Percentiles rank a stretch among this genome's conserved stretches.
phyloP scores from a whole-genome alignment of 1,140 invertebrate genomes.

The Homarus americanus region DNA sequence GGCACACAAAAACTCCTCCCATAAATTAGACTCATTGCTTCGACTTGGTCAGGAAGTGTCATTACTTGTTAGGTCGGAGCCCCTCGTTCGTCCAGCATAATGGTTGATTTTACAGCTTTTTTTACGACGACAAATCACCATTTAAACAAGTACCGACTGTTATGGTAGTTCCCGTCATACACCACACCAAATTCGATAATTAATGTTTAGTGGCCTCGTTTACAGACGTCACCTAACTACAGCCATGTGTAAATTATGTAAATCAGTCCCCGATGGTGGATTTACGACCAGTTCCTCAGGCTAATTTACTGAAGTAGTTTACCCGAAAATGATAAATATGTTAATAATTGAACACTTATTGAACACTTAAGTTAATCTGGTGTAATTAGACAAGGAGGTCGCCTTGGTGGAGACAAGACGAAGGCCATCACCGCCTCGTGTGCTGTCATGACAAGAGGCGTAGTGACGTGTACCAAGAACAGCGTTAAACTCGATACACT shows the following conservation, averaged over 20 bases:
- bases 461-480: no score
- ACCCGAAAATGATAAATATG: slow-evolving; percentile 50
- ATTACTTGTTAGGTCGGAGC: background rate
- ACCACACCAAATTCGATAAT: slow-evolving; percentile 48
- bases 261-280: slow-evolving; percentile 28
- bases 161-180: slow-evolving; percentile 1
- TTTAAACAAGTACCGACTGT: slow-evolving; percentile 43
- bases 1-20: background rate
- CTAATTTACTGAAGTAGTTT: slow-evolving; percentile 37
- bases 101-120: slow-evolving; percentile 39
- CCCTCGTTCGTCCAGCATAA: slow-evolving; percentile 22
- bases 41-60: background rate
- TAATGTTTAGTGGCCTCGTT: slow-evolving; percentile 8
- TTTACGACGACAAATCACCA: slow-evolving; percentile 48
- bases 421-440: no score
- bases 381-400: background rate
- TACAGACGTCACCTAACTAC: background rate
- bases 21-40: background rate
- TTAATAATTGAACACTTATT: slow-evolving; percentile 44
- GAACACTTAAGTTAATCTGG: slow-evolving; percentile 37
- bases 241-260: slow-evolving; percentile 41
- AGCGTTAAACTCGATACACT: no score
- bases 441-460: no score
- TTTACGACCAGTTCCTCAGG: slow-evolving; percentile 13
- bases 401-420: background rate